These are phyloP conservation scores for Peromyscus nudipes DNA, from an alignment of 2,797 vertebrate genomes.

Conservation along the genomic window DNA sequence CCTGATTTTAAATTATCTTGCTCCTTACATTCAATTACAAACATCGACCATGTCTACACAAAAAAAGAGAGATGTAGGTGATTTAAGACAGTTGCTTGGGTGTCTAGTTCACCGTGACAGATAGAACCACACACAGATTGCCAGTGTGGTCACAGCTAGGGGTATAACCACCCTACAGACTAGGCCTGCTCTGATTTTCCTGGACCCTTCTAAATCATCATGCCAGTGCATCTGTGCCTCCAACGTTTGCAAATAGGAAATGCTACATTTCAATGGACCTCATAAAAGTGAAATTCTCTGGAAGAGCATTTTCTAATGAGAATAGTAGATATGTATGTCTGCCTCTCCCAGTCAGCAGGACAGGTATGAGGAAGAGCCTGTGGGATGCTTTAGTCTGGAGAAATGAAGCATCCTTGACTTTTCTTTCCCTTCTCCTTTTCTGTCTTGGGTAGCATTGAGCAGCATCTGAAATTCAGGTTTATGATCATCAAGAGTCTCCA, in stretches of 20 bases:
- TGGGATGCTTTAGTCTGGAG: background rate
- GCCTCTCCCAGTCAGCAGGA: background rate
- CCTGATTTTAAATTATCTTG: conserved; percentile 9
- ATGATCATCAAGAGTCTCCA: background rate
- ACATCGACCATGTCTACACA: background rate
- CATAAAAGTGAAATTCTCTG: background rate
- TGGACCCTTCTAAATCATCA: background rate
- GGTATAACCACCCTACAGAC: background rate
- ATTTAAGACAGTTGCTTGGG: background rate
- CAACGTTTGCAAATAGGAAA: background rate
- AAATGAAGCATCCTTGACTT: background rate
- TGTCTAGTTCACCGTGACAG: background rate
- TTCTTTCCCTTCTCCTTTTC: conserved; percentile 5
- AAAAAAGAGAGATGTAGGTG: background rate
- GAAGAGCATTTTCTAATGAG: background rate
- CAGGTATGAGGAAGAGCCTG: background rate
- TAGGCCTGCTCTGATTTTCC: background rate
- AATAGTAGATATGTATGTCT: no score
- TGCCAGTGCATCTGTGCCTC: background rate
- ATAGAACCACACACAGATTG: background rate
- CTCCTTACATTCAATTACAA: background rate
- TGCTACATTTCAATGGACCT: background rate
- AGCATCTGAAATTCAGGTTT: conserved; percentile 24
- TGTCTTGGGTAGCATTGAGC: background rate
- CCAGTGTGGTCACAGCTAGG: background rate